These are phyloP conservation scores for Macrosiphum euphorbiae DNA, from an alignment of 2,888 invertebrate species.

Conservation along the genomic window DNA sequence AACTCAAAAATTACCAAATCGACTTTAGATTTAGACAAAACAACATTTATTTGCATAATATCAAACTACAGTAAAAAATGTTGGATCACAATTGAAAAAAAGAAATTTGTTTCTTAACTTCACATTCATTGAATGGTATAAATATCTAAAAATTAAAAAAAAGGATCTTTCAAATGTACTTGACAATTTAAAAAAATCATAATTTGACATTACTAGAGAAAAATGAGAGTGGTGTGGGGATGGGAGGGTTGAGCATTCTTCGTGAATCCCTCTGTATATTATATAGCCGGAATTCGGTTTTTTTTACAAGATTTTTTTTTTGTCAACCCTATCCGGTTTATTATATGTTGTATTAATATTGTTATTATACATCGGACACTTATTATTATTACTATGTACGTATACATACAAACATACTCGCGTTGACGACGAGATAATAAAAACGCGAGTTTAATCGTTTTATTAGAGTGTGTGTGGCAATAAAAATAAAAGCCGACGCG, in stretches of 20 bases:
- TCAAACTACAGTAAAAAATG: not conserved
- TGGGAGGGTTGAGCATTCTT: not conserved
- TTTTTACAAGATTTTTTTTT: slow-evolving; percentile 21
- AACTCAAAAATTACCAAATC: too few species aligned
- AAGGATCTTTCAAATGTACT: not conserved
- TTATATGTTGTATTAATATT: slow-evolving; percentile 18
- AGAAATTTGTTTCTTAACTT: too few species aligned
- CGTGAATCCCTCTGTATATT: not conserved
- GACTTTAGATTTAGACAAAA: too few species aligned
- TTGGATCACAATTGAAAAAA: not conserved
- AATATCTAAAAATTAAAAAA: not conserved
- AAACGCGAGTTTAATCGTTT: slow-evolving; percentile 62
- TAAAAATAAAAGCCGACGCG: slow-evolving; percentile 62
- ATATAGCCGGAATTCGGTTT: not conserved
- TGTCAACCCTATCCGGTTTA: slow-evolving; percentile 44
- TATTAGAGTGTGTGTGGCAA: slow-evolving; percentile 45
- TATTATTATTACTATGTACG: slow-evolving; percentile 27
- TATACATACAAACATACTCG: not conserved
- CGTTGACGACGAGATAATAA: slow-evolving; percentile 57
- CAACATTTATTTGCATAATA: not conserved
- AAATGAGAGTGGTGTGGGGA: not conserved
- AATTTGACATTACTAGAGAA: not conserved
- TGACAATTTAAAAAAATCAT: not conserved
- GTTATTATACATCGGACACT: not conserved
- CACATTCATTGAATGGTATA: not conserved